Evolutionary conservation across 1,140 invertebrate genomes (phyloP), one percentile per base, ranked within the genome.

Genomic region (Caenorhabditis brenneri): DNA sequence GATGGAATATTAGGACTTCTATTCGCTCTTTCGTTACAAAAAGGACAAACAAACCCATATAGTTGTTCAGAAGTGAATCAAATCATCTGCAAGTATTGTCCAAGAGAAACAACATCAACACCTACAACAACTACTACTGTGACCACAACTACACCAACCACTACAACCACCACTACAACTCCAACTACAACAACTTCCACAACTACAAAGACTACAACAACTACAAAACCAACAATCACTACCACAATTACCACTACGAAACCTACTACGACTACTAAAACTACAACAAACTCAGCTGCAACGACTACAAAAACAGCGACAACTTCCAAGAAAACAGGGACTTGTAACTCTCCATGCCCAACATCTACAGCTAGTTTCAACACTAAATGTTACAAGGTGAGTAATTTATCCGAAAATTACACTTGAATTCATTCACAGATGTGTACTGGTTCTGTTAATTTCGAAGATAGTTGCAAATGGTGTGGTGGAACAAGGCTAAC

Each of bases 51-150:
- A n/a, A 65, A 65, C 19, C 29, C 58, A 19, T 65, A 65, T 24
- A 65, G 58, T 65, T 65, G 58, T 36, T n/a, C 12, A n/a, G 58
- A 65, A 36, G 31, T 33, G 1, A 65, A 33, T 65, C 58, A 65
- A 36, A 65, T 65, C 6, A 33, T 65, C 19, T 65, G 58, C 31
- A 65, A 65, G 16, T 65, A 65, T 65, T 65, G 58, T 36, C 58
- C 58, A 19, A 65, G 22, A 36, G 58, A 65, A 36, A 65, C 58
- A 19, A 65, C 58, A 33, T 65, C 58, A 19, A 33, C 29, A 33
- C 24, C 58, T 19, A 33, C 58, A 27, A 36, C 31, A n/a, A 65
- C 58, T n/a, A 33, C 58, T 19, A 65, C 58, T 5, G 24, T 22
- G 16, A 60, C 27, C 22, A 60, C 27, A 1, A 19, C 58, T 16